A percentile compares a stretch with the other conserved stretches of the same genome.
phyloP scores from a whole-genome alignment of 2,888 invertebrate species.

The Trissolcus japonicus region DNA sequence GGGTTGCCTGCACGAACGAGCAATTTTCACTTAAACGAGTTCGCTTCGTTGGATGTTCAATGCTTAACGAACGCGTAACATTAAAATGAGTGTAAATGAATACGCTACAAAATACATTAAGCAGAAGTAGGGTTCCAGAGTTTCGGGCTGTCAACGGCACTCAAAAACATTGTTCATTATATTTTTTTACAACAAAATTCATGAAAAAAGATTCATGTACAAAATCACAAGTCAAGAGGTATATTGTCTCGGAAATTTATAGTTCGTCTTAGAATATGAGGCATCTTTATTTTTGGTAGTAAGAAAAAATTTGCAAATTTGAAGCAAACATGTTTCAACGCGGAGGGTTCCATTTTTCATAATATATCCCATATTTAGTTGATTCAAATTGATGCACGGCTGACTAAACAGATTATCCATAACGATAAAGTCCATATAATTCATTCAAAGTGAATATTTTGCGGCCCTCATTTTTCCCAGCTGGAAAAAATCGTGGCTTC shows the following conservation, averaged over 20 bases:
- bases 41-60: conserved; percentile 69
- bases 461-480: conserved; percentile 45
- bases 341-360: neutral
- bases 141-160: conserved; percentile 39
- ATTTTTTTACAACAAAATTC: conserved; percentile 19
- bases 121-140: conserved; percentile 41
- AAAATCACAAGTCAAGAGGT: neutral
- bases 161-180: conserved; percentile 29
- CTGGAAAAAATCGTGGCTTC: conserved; percentile 52
- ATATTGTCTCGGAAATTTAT: neutral
- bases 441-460: conserved; percentile 33
- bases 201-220: conserved; percentile 12
- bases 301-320: neutral
- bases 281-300: neutral
- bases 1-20: conserved; percentile 70
- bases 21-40: conserved; percentile 70
- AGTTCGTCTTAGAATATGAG: neutral
- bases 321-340: neutral
- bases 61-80: conserved; percentile 59
- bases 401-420: conserved; percentile 20
- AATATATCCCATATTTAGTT: conserved; percentile 1
- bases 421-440: conserved; percentile 31
- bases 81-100: conserved; percentile 58
- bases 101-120: conserved; percentile 55
- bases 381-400: neutral